Conservation (phyloP, 1,140 invertebrate species). For the honey bee (Apis mellifera) region Amel_HAv3.1 CM009934.2:13389501-13390000, state of each 20-base stretch:
- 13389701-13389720: conserved; percentile 52
- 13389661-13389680: conserved; percentile 23
- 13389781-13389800: conserved; percentile 60
- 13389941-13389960: neutral
- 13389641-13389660: conserved; percentile 58
- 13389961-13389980: too few relatives aligned
- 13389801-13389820: conserved; percentile 66
- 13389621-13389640: conserved; percentile 76
- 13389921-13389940: neutral
- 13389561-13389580: too few relatives aligned
- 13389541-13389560: neutral
- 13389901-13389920: neutral
- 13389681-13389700: conserved; percentile 25
- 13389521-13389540: neutral
- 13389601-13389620: conserved; percentile 75
- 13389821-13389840: neutral
- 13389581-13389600: conserved; percentile 76
- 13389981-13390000: too few relatives aligned
- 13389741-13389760: conserved; percentile 61
- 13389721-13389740: conserved; percentile 71
- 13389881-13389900: neutral
- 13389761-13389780: conserved; percentile 61
- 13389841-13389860: neutral
- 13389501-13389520: neutral
- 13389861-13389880: neutral